Conservation (phyloP, 2,113 vertebrate genomes). For the Acrocephalus arundinaceus region DNA sequence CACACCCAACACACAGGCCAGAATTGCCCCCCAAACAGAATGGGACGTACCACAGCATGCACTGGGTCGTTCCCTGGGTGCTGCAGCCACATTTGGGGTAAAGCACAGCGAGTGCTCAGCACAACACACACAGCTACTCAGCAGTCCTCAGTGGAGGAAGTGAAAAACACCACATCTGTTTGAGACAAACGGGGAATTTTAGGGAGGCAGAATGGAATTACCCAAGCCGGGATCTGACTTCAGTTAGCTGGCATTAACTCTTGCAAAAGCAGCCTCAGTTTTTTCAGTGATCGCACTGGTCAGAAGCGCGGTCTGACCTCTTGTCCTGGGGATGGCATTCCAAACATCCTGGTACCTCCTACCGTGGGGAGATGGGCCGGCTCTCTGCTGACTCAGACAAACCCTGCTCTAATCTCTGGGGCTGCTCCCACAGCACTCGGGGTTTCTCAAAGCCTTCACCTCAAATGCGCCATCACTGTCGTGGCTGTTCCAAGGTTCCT, state of each 20-base stretch:
- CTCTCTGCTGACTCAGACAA: background rate
- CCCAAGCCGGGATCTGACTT: conserved; percentile 44
- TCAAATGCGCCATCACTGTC: background rate
- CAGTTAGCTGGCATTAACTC: background rate
- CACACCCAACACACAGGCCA: background rate
- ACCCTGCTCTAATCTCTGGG: background rate
- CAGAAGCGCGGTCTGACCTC: conserved; percentile 9
- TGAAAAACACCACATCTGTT: conserved; percentile 47
- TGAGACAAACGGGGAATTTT: conserved; percentile 64
- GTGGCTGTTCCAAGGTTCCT: background rate
- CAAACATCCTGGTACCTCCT: background rate
- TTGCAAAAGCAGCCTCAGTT: conserved; percentile 48
- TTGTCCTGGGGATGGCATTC: background rate
- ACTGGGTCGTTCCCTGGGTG: background rate
- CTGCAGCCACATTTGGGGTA: background rate
- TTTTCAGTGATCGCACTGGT: background rate
- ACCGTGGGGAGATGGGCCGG: background rate
- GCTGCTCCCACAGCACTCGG: background rate
- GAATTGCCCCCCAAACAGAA: background rate
- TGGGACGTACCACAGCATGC: background rate
- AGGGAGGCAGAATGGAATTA: conserved; percentile 62
- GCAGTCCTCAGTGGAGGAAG: conserved; percentile 33
- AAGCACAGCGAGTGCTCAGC: background rate
- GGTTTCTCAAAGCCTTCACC: background rate
- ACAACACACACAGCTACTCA: background rate